A percentile compares a stretch with the other conserved stretches of the same genome.
These are phyloP conservation scores for Callimorpha dominula DNA, from an alignment of 2,888 invertebrate species.

Conservation along the genomic window DNA sequence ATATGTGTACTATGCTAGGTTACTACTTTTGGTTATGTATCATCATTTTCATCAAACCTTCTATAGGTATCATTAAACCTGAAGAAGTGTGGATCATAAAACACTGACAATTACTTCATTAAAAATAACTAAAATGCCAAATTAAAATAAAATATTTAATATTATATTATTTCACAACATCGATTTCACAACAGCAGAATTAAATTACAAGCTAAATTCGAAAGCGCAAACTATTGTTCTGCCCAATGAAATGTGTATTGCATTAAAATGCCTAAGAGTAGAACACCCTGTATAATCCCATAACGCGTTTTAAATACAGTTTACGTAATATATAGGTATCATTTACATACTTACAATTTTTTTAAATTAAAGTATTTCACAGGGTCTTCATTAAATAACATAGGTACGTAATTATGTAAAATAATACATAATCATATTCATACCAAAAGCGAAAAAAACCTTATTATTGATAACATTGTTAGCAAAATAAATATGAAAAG, in stretches of 20 bases:
- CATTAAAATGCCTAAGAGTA: conserved; percentile 79
- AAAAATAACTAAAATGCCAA: not conserved
- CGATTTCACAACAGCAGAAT: conserved; percentile 57
- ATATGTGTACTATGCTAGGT: conserved; percentile 2
- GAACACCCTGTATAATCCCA: conserved; percentile 85
- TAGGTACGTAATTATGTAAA: not conserved
- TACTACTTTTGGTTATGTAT: not conserved
- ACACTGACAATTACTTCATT: not conserved
- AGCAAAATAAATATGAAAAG: no score
- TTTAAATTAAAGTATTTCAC: conserved; percentile 18
- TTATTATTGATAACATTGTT: no score
- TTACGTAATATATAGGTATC: conserved; percentile 53
- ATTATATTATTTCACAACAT: conserved; percentile 51
- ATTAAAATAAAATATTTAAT: not conserved
- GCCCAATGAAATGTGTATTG: conserved; percentile 54
- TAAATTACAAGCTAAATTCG: conserved; percentile 52
- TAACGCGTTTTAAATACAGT: conserved; percentile 75
- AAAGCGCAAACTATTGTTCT: conserved; percentile 54
- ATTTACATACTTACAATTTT: conserved; percentile 41
- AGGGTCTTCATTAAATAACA: conserved; percentile 20
- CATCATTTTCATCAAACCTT: not conserved
- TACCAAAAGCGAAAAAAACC: no score
- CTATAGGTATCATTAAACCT: not conserved
- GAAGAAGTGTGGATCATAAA: not conserved
- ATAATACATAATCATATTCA: no score